phyloP scores from a whole-genome alignment of 35 echinoderm and acorn worm genomes.

The Heliocidaris erythrogramma region DNA sequence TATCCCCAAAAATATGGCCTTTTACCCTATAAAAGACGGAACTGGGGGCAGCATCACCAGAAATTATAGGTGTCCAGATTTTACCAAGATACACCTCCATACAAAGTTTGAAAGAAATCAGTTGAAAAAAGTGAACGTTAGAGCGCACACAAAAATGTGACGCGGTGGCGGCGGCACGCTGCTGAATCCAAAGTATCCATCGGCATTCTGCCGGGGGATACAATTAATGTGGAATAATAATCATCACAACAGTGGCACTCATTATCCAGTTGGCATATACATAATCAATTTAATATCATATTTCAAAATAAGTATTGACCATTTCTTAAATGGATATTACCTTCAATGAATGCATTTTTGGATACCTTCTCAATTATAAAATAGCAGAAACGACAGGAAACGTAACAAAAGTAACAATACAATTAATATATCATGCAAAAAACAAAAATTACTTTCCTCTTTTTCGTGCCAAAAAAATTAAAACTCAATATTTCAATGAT shows the following conservation, averaged over 20 bases:
- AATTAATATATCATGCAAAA: not conserved
- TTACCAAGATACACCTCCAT: too few relatives aligned
- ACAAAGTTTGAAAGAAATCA: too few relatives aligned
- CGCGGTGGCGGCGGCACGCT: too few relatives aligned
- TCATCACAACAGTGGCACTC: not conserved
- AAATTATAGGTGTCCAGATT: too few relatives aligned
- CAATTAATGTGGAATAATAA: not conserved
- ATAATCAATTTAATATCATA: slow-evolving; percentile 34
- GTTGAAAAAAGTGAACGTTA: too few relatives aligned
- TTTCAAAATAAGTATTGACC: slow-evolving; percentile 31
- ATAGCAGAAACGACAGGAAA: not conserved
- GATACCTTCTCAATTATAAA: not conserved
- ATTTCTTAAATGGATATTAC: slow-evolving; percentile 36
- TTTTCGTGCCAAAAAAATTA: not conserved
- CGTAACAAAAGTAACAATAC: not conserved
- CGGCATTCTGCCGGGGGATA: too few relatives aligned
- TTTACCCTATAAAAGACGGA: too few relatives aligned
- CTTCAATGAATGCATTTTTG: not conserved
- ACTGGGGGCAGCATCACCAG: too few relatives aligned
- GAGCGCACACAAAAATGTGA: too few relatives aligned
- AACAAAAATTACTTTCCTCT: not conserved
- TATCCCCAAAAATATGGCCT: too few relatives aligned
- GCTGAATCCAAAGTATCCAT: too few relatives aligned
- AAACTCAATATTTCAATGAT: not conserved
- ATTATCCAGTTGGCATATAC: slow-evolving; percentile 25